phyloP scores from a whole-genome alignment of 2,113 vertebrate genomes.

The Ammodytes marinus region DNA sequence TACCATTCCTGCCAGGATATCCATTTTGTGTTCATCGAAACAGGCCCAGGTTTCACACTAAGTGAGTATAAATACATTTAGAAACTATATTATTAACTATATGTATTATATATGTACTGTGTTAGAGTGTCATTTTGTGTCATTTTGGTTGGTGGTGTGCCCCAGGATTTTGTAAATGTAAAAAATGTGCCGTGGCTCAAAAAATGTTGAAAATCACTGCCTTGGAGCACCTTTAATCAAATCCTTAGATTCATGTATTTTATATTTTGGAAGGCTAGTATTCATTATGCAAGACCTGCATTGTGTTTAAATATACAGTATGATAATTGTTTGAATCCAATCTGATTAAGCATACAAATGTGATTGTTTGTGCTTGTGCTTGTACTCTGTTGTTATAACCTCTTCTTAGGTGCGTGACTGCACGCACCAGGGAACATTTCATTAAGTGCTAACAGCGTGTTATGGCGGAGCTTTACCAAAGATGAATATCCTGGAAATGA shows the following conservation, averaged over 20 bases:
- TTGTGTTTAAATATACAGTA: slow-evolving; percentile 12
- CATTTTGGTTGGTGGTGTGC: too few species aligned
- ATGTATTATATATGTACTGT: too few species aligned
- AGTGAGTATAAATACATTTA: too few species aligned
- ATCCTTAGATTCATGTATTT: not conserved
- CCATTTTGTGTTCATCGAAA: too few species aligned
- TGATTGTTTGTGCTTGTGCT: slow-evolving; percentile 21
- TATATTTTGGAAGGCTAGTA: not conserved
- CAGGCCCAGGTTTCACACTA: too few species aligned
- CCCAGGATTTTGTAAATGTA: too few species aligned
- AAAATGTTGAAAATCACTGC: too few species aligned
- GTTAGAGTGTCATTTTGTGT: too few species aligned
- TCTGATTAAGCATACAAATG: not conserved
- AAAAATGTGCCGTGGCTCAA: too few species aligned
- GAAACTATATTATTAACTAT: too few species aligned
- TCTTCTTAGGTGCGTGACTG: slow-evolving; percentile 32
- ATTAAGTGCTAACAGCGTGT: slow-evolving; percentile 29
- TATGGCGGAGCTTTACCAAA: not conserved
- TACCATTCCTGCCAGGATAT: too few species aligned
- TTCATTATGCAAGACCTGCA: not conserved
- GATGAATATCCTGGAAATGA: slow-evolving; percentile 29
- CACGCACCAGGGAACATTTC: slow-evolving; percentile 29
- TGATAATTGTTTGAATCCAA: not conserved
- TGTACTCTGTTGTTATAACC: not conserved
- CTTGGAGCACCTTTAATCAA: too few species aligned